phyloP scores from a whole-genome alignment of 2,888 invertebrate species.

The Cinara cedri region DNA sequence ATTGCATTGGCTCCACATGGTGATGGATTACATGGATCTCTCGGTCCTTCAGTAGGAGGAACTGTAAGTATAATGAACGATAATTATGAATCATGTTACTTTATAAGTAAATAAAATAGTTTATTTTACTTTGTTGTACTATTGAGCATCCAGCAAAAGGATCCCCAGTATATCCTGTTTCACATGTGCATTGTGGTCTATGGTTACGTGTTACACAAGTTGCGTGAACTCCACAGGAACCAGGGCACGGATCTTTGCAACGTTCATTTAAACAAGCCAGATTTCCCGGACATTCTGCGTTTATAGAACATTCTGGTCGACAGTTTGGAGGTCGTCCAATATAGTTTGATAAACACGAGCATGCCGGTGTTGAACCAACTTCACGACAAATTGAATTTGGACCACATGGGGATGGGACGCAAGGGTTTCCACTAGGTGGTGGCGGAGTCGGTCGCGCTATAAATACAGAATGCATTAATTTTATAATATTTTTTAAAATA shows the following conservation, averaged over 20 bases:
- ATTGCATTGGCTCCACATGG: constrained; percentile 87
- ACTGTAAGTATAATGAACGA: constrained; percentile 65
- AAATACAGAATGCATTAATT: constrained; percentile 18
- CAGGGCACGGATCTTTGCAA: constrained; percentile 71
- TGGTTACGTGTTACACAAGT: constrained; percentile 69
- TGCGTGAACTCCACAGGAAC: constrained; percentile 73
- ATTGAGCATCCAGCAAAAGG: constrained; percentile 68
- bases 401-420: constrained; percentile 75
- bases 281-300: constrained; percentile 66
- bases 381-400: constrained; percentile 68
- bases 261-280: constrained; percentile 66
- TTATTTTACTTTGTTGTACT: constrained; percentile 68
- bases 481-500: neutral
- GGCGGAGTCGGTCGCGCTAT: constrained; percentile 57
- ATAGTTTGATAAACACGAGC: constrained; percentile 68
- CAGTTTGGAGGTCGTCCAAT: constrained; percentile 71
- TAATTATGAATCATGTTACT: neutral
- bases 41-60: constrained; percentile 66
- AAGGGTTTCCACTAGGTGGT: constrained; percentile 70
- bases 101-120: neutral
- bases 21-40: constrained; percentile 78
- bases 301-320: constrained; percentile 71
- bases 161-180: constrained; percentile 69
- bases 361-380: constrained; percentile 66
- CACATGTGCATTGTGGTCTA: constrained; percentile 66